phyloP scores from a whole-genome alignment of 23 tunicate species.

The Botrylloides violaceus region DNA sequence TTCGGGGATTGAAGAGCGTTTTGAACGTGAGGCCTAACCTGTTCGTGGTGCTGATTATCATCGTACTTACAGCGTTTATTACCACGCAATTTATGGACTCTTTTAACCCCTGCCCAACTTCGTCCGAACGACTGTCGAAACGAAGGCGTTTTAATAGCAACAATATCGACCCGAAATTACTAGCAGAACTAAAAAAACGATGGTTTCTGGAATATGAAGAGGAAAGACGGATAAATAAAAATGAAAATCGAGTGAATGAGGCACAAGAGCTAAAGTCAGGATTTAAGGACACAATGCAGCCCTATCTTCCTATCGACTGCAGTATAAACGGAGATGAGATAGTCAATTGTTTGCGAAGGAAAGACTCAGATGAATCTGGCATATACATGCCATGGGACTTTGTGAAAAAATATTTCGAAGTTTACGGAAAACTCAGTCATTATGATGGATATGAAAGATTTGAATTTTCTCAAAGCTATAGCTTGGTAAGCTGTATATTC shows the following conservation, averaged over 20 bases:
- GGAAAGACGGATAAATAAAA: background rate
- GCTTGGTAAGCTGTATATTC: too few species aligned
- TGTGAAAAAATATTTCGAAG: conserved; percentile 70
- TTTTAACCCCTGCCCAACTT: background rate
- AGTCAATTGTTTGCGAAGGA: conserved; percentile 45
- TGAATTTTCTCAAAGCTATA: conserved; percentile 78
- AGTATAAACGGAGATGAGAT: conserved; percentile 59
- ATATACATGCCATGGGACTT: conserved; percentile 78
- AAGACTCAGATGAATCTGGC: conserved; percentile 6
- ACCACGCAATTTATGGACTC: background rate
- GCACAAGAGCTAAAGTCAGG: background rate
- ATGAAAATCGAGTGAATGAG: background rate
- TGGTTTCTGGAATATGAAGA: conserved; percentile 21
- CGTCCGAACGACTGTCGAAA: background rate
- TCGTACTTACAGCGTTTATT: background rate
- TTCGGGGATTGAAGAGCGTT: background rate
- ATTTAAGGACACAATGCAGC: background rate
- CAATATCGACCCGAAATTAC: background rate
- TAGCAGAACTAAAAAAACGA: conserved; percentile 18
- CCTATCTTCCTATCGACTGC: conserved; percentile 39
- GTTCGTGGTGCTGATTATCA: background rate
- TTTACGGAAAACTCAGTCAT: conserved; percentile 80
- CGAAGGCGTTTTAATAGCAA: background rate
- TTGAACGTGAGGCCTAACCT: conserved; percentile 1
- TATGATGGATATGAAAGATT: conserved; percentile 93